A percentile compares a stretch with the other conserved stretches of the same genome.
Evolutionary conservation across 2,113 vertebrate species (phyloP).

Genomic region (Anguilla rostrata): DNA sequence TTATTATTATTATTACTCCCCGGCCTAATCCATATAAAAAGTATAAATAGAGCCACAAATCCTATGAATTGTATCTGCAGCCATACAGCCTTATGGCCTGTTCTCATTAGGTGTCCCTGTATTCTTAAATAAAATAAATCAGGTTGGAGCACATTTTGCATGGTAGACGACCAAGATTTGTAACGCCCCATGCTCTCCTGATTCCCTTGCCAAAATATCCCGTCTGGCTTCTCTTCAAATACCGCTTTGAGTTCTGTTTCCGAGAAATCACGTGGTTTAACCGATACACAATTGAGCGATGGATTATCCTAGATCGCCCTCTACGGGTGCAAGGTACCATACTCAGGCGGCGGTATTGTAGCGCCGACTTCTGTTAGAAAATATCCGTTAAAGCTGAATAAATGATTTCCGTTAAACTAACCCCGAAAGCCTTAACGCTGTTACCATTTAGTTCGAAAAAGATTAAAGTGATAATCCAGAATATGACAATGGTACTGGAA

Average conservation of each 20-base stretch:
- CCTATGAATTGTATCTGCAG: too few relatives aligned
- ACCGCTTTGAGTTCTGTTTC: neutral
- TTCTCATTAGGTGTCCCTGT: too few relatives aligned
- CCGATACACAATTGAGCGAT: too few relatives aligned
- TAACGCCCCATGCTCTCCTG: neutral
- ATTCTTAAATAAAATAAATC: too few relatives aligned
- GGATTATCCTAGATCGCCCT: neutral
- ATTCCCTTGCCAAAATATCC: neutral
- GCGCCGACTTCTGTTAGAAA: neutral
- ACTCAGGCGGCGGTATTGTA: neutral
- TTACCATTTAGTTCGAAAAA: too few relatives aligned
- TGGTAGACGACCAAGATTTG: neutral
- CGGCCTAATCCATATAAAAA: too few relatives aligned
- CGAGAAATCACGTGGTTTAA: slow-evolving; percentile 14
- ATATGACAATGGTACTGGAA: too few relatives aligned
- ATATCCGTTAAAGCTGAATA: neutral
- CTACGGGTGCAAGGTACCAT: neutral
- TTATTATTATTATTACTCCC: too few relatives aligned
- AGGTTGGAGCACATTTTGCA: too few relatives aligned
- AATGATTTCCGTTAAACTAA: neutral
- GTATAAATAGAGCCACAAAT: too few relatives aligned
- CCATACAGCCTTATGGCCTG: too few relatives aligned
- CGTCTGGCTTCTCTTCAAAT: neutral
- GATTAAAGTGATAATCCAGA: too few relatives aligned
- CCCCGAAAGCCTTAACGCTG: neutral